Evolutionary conservation across 2,113 vertebrate genomes (phyloP).

Genomic region (Tupaia chinensis): DNA sequence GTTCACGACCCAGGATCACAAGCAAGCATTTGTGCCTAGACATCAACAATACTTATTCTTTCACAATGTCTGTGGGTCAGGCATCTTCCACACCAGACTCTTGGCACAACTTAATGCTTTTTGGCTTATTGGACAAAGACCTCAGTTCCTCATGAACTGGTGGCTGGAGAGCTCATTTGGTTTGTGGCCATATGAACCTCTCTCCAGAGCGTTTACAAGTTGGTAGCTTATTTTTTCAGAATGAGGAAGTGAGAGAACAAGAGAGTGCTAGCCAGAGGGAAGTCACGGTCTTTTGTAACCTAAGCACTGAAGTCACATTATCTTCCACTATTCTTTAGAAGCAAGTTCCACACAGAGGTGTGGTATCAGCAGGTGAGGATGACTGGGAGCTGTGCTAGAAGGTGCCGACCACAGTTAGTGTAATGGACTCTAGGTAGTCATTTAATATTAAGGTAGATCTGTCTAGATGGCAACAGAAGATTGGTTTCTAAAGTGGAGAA

Average conservation of each 20-base stretch:
- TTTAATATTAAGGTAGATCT: not conserved
- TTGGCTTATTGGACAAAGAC: not conserved
- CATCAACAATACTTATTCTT: too few species aligned
- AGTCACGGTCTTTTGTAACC: constrained; percentile 39
- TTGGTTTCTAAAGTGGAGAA: not conserved
- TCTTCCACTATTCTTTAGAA: constrained; percentile 2
- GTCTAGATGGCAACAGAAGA: not conserved
- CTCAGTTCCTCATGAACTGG: constrained; percentile 32
- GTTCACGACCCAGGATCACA: too few species aligned
- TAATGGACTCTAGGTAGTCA: not conserved
- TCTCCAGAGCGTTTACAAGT: not conserved
- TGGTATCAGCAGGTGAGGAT: not conserved
- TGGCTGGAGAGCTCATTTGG: not conserved
- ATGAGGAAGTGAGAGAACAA: not conserved
- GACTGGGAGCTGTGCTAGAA: not conserved
- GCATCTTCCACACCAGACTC: not conserved
- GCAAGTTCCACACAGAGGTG: not conserved
- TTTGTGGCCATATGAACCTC: not conserved
- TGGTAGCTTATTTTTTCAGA: constrained; percentile 12
- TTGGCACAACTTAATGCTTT: not conserved
- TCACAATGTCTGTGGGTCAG: too few species aligned
- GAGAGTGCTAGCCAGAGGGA: not conserved
- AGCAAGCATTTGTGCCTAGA: too few species aligned
- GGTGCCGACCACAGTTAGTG: not conserved
- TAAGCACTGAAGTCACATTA: not conserved